Evolutionary conservation across 2,888 invertebrate genomes (phyloP).

Genomic region (Yponomeuta malinellus): DNA sequence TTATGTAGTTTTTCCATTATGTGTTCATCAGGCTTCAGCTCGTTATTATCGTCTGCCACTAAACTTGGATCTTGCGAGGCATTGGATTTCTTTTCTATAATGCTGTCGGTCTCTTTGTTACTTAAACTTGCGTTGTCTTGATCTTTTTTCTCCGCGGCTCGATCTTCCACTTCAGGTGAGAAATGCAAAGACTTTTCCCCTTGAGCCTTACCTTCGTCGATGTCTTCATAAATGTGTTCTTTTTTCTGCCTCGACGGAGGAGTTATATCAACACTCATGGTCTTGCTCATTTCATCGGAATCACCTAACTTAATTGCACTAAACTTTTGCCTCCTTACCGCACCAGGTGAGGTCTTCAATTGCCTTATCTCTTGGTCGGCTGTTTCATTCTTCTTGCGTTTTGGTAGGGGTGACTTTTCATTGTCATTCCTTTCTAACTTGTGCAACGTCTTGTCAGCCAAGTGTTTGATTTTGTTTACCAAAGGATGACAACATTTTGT

Average conservation of each 20-base stretch:
- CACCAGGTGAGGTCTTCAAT: conserved; percentile 77
- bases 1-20: conserved; percentile 67
- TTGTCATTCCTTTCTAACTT: conserved; percentile 62
- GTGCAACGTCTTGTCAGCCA: conserved; percentile 78
- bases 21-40: conserved; percentile 52
- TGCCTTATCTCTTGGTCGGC: conserved; percentile 76
- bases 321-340: conserved; percentile 71
- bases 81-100: conserved; percentile 59
- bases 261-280: conserved; percentile 52
- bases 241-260: conserved; percentile 68
- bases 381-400: conserved; percentile 66
- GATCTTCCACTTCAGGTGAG: conserved; percentile 55
- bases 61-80: conserved; percentile 68
- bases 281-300: conserved; percentile 71
- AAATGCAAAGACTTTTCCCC: conserved; percentile 69
- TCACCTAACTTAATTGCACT: conserved; percentile 68
- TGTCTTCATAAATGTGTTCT: conserved; percentile 80
- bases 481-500: conserved; percentile 77
- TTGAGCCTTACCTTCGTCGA: conserved; percentile 60
- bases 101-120: conserved; percentile 65
- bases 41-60: conserved; percentile 48
- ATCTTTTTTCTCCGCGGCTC: conserved; percentile 44
- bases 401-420: conserved; percentile 57
- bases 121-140: conserved; percentile 35
- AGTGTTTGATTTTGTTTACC: conserved; percentile 78